Conservation (phyloP, 92 coral and sea anemone genomes). For the Zoanthus sansibaricus region DNA sequence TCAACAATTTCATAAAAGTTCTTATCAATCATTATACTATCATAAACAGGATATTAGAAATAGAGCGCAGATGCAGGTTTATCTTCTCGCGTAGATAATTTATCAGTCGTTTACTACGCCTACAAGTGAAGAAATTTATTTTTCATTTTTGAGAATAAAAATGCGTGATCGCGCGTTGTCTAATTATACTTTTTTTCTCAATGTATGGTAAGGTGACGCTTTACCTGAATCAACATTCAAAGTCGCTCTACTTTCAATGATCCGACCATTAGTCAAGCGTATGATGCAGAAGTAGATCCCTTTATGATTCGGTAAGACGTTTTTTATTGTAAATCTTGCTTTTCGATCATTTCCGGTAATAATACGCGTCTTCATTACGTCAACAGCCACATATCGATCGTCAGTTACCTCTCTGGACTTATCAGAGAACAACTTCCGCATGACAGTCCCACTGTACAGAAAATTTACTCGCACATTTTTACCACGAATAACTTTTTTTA, state of each 20-base stretch:
- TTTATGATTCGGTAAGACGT: background rate
- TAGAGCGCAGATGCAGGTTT: too few species aligned
- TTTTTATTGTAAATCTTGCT: conserved; percentile 24
- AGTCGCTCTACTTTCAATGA: background rate
- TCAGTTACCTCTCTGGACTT: background rate
- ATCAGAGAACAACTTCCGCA: conserved; percentile 3
- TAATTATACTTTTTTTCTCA: too few species aligned
- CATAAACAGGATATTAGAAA: too few species aligned
- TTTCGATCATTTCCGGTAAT: background rate
- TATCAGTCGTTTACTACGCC: too few species aligned
- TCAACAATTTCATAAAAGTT: too few species aligned
- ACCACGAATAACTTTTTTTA: conserved; percentile 9
- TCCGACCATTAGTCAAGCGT: background rate
- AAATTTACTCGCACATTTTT: background rate
- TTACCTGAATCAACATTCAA: conserved; percentile 27
- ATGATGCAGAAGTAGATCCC: conserved; percentile 28
- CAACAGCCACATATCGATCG: conserved; percentile 25
- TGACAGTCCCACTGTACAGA: background rate
- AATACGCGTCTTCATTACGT: conserved; percentile 32
- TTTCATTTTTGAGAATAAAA: too few species aligned
- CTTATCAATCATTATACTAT: too few species aligned
- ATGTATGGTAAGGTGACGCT: background rate
- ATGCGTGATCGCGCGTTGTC: too few species aligned
- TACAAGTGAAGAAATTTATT: too few species aligned
- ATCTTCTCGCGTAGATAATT: too few species aligned